Conservation (phyloP, 2,113 vertebrate species). For the Laticauda colubrina region DNA sequence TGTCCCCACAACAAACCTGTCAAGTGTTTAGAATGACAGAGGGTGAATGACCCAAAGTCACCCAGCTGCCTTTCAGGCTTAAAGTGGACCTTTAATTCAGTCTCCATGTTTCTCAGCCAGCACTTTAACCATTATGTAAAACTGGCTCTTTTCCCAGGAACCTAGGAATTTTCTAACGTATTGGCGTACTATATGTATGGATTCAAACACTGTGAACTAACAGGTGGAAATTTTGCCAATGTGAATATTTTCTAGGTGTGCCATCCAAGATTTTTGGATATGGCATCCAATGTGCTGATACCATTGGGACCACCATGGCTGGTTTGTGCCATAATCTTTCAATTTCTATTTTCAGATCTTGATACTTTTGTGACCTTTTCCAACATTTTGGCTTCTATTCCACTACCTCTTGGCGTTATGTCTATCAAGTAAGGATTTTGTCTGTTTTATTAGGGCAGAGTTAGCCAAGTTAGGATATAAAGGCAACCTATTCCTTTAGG, state of each 20-base stretch:
- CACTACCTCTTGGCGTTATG: background rate
- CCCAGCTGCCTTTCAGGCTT: no score
- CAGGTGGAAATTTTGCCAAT: background rate
- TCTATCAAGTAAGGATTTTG: background rate
- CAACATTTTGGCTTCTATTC: background rate
- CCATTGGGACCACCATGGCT: background rate
- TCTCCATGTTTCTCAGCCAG: no score
- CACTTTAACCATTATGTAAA: no score
- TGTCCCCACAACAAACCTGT: no score
- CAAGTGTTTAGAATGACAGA: no score
- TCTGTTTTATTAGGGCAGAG: background rate
- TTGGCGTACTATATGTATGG: background rate
- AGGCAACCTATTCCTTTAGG: background rate
- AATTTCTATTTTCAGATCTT: background rate
- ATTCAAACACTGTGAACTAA: background rate
- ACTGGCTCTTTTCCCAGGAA: no score
- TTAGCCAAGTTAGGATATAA: background rate
- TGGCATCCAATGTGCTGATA: background rate
- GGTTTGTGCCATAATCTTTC: background rate
- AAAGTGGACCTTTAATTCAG: no score
- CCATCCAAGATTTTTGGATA: background rate
- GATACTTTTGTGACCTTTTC: background rate
- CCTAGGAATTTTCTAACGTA: background rate
- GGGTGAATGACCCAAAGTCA: no score
- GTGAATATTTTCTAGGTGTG: background rate